Evolutionary conservation across 2,113 vertebrate species (phyloP).

Genomic region (Octodon degus): DNA sequence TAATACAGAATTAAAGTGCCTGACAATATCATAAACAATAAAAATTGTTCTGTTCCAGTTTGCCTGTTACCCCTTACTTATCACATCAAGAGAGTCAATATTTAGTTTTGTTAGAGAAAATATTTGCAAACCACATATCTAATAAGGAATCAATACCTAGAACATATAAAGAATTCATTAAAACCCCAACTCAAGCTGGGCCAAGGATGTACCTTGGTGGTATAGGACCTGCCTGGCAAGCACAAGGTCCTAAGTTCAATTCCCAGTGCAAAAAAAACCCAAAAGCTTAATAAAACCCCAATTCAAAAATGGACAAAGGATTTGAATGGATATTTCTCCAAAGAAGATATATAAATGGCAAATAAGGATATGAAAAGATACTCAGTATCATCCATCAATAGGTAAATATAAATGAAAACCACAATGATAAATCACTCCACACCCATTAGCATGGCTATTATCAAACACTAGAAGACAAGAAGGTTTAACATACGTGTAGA

Average conservation of each 20-base stretch:
- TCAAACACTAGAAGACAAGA: background rate
- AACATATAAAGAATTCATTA: background rate
- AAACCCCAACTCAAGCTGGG: background rate
- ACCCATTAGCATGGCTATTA: background rate
- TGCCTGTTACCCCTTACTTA: background rate
- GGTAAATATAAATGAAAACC: background rate
- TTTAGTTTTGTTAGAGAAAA: background rate
- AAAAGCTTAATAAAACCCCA: background rate
- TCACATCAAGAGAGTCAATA: slow-evolving; percentile 5
- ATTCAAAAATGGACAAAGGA: background rate
- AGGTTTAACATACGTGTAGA: background rate
- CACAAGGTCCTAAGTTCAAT: too few species aligned
- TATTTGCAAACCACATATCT: background rate
- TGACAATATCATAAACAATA: background rate
- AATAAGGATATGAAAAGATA: background rate
- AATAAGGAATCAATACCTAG: background rate
- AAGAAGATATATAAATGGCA: background rate
- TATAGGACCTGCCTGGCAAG: too few species aligned
- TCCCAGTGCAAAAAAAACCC: too few species aligned
- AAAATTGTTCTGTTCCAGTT: background rate
- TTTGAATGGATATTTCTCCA: background rate
- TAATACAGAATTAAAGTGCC: background rate
- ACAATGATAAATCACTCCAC: background rate
- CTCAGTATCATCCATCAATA: background rate
- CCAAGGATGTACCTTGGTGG: too few species aligned